Evolutionary conservation across 92 coral and sea anemone genomes (phyloP).

Genomic region (Anthopleura xanthogrammica): DNA sequence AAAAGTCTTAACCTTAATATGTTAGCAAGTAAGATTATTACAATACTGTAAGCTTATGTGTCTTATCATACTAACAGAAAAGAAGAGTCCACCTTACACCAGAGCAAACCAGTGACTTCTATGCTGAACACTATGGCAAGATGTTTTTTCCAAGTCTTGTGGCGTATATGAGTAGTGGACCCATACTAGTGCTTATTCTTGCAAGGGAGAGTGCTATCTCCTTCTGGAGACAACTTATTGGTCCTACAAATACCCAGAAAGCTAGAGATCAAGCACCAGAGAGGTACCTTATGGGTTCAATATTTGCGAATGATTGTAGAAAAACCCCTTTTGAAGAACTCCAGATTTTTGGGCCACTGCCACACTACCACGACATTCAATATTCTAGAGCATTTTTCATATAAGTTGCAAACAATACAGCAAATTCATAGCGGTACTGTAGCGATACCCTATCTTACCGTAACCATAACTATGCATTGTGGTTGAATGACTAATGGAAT

Average conservation of each 20-base stretch:
- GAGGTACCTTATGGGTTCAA: constrained; percentile 45
- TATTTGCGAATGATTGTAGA: neutral
- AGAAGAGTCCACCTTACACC: constrained; percentile 96
- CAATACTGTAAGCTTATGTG: neutral
- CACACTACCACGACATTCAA: no score
- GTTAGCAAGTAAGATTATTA: no score
- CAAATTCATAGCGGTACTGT: no score
- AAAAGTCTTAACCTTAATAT: no score
- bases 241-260: constrained; percentile 95
- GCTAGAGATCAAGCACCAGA: constrained; percentile 99
- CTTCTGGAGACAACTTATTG: constrained; percentile 95
- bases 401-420: no score
- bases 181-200: constrained; percentile 75
- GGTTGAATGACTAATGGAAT: no score
- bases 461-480: no score
- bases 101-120: constrained; percentile 98
- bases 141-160: constrained; percentile 99
- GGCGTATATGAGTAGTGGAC: constrained; percentile 99
- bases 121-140: constrained; percentile 99
- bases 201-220: constrained; percentile 88
- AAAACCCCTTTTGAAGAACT: no score
- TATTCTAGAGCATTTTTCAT: no score
- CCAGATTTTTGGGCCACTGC: no score
- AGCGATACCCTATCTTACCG: no score
- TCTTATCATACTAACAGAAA: constrained; percentile 45